Conservation (phyloP, 2,888 invertebrate species). For the Sphecodes monilicornis region DNA sequence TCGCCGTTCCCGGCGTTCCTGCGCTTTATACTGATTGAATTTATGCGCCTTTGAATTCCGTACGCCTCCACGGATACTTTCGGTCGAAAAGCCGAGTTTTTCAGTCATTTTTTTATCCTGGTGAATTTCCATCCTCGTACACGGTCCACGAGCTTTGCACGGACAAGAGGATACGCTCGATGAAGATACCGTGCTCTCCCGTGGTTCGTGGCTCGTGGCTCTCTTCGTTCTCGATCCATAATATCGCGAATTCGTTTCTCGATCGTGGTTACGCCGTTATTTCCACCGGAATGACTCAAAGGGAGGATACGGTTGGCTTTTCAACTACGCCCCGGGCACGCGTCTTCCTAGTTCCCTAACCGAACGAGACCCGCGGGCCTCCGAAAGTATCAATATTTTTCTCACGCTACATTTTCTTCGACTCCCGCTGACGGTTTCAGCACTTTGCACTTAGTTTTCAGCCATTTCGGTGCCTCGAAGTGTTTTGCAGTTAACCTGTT, state of each 20-base stretch:
- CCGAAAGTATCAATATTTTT: background rate
- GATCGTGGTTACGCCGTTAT: background rate
- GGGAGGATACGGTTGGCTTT: background rate
- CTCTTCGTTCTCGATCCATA: background rate
- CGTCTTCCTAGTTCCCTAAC: background rate
- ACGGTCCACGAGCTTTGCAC: background rate
- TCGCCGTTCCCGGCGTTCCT: conserved; percentile 14
- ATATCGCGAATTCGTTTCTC: conserved; percentile 3
- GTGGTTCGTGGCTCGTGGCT: background rate
- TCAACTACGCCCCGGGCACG: background rate
- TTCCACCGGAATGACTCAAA: background rate
- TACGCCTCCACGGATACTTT: conserved; percentile 22
- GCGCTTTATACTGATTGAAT: conserved; percentile 22
- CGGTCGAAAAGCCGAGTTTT: conserved; percentile 10
- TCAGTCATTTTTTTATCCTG: conserved; percentile 19
- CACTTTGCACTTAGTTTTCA: too few relatives aligned
- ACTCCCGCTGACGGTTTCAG: too few relatives aligned
- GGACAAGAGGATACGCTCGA: conserved; percentile 5
- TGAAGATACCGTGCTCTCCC: background rate
- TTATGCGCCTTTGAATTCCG: conserved; percentile 32
- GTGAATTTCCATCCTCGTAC: conserved; percentile 14
- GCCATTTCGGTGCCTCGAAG: too few relatives aligned
- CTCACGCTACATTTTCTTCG: background rate
- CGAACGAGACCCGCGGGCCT: background rate
- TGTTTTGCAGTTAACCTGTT: too few relatives aligned